Base-by-base conservation (phyloP, 2,113 vertebrate genomes). In the Lagopus muta region DNA sequence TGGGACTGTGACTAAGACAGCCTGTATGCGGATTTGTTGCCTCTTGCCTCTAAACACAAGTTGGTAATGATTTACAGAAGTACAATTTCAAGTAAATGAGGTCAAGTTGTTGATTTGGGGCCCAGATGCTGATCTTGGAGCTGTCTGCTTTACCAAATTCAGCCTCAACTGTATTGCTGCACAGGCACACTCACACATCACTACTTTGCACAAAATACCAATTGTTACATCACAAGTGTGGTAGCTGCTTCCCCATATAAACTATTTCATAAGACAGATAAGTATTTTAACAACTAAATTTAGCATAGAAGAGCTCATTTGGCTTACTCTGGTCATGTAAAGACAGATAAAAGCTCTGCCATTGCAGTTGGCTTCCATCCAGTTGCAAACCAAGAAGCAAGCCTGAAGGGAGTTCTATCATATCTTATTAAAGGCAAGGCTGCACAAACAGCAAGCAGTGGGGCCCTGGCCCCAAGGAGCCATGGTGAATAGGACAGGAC, bases 171-270 rank as follows among this genome's bases (percentile, higher is more conserved):
- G 25, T 27, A 12, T 9, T 16, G 32, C 45, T 38, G 10, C 17
- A 30, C 19, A 43, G 78, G 6, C 6, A 0, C 16, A 17, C 24
- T 80, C 22, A 62, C 0, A 0, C 34, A 62, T 71, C 82, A 34
- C 24, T 88, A 55, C 55, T 86, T 82, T 42, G 4, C 10, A 27
- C 5, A 42, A 40, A 78, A 42, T 10, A 70, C 52, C 58, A 79
- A 20, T 18, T 70, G 12, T 34, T 84, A 0, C 15, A n/a, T 21
- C 64, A 72, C 65, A 84, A 82, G 69, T 32, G 45, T 18, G 91
- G 0, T 36, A 52, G 42, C 32, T 50, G 2, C 50, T 87, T 88
- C 38, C 24, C 38, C 30, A 34, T 34, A 48, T 25, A 25, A 71
- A 36, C 36, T 67, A 32, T 18, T 86, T 28, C 16, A 11, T 54